phyloP scores from a whole-genome alignment of 2,113 vertebrate genomes.

The Cyprinodon variegatus region DNA sequence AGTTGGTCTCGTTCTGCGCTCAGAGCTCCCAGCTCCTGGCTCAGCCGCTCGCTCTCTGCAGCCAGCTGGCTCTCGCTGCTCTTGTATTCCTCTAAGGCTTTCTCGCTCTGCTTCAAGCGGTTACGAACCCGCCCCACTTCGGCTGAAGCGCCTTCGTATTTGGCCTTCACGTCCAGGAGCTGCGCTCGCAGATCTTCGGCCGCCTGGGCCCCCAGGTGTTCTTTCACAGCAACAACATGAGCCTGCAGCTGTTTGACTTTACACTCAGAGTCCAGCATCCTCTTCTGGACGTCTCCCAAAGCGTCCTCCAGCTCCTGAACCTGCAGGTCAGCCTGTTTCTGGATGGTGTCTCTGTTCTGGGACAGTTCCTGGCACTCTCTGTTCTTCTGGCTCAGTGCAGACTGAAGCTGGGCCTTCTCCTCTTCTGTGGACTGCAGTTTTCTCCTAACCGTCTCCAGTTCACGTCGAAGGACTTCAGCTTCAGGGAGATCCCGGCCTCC shows the following conservation, averaged over 20 bases:
- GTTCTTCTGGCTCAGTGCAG: slow-evolving; percentile 83
- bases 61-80: slow-evolving; percentile 85
- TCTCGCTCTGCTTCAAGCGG: slow-evolving; percentile 90
- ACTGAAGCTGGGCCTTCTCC: slow-evolving; percentile 82
- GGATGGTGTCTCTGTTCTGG: slow-evolving; percentile 81
- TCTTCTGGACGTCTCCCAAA: slow-evolving; percentile 92
- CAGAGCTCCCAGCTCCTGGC: slow-evolving; percentile 78
- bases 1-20: slow-evolving; percentile 81
- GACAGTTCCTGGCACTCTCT: slow-evolving; percentile 85
- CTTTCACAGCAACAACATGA: slow-evolving; percentile 93
- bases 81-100: slow-evolving; percentile 88
- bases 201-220: slow-evolving; percentile 82
- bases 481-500: slow-evolving; percentile 69
- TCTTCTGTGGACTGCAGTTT: slow-evolving; percentile 83
- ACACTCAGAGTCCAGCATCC: slow-evolving; percentile 96
- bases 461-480: slow-evolving; percentile 80
- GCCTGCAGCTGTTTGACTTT: slow-evolving; percentile 97
- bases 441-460: slow-evolving; percentile 81
- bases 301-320: slow-evolving; percentile 92
- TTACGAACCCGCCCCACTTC: slow-evolving; percentile 91
- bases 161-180: slow-evolving; percentile 87
- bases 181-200: slow-evolving; percentile 88
- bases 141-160: slow-evolving; percentile 91
- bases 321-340: slow-evolving; percentile 89
- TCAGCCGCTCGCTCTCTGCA: slow-evolving; percentile 83